Percentiles rank a stretch among this genome's conserved stretches.
phyloP scores from a whole-genome alignment of 2,888 invertebrate species.

The Xanthia icteritia region DNA sequence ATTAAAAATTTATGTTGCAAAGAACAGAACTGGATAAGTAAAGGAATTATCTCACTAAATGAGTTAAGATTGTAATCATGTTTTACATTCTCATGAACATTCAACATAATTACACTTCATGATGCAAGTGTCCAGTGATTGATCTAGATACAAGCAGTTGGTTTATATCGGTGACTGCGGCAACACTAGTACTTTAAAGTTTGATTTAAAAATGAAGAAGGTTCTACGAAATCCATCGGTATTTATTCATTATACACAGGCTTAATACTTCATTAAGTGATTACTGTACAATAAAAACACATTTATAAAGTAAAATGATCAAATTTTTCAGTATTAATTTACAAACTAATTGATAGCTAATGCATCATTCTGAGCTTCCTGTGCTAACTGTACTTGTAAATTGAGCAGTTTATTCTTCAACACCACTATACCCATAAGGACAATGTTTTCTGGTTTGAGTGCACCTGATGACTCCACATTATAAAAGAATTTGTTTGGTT shows the following conservation, averaged over 20 bases:
- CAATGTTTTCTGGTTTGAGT: slow-evolving; percentile 98
- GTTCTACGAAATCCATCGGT: slow-evolving; percentile 25
- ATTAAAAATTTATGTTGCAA: slow-evolving; percentile 20
- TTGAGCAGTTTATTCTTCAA: slow-evolving; percentile 98
- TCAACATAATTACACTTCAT: slow-evolving; percentile 30
- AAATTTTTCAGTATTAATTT: slow-evolving; percentile 28
- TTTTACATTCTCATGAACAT: slow-evolving; percentile 24
- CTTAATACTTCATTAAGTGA: not conserved
- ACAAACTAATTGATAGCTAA: slow-evolving; percentile 91
- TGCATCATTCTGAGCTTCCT: slow-evolving; percentile 96
- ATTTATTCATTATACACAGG: slow-evolving; percentile 26
- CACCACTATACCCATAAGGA: slow-evolving; percentile 97
- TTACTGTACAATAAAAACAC: slow-evolving; percentile 29
- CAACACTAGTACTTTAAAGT: not conserved
- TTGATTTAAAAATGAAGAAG: slow-evolving; percentile 25
- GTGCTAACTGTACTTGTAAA: slow-evolving; percentile 97
- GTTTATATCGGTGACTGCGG: slow-evolving; percentile 1
- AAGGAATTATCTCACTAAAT: slow-evolving; percentile 21
- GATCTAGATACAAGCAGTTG: slow-evolving; percentile 22
- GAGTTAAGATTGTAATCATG: slow-evolving; percentile 20
- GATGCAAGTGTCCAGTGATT: slow-evolving; percentile 3
- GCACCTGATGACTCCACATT: slow-evolving; percentile 99
- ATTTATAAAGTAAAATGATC: not conserved
- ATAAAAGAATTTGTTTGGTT: slow-evolving; percentile 99
- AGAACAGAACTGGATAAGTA: slow-evolving; percentile 16